Evolutionary conservation across 2,888 invertebrate genomes (phyloP), one percentile per base, ranked within the genome.

Genomic region (Rhopalosiphum nymphaeae): DNA sequence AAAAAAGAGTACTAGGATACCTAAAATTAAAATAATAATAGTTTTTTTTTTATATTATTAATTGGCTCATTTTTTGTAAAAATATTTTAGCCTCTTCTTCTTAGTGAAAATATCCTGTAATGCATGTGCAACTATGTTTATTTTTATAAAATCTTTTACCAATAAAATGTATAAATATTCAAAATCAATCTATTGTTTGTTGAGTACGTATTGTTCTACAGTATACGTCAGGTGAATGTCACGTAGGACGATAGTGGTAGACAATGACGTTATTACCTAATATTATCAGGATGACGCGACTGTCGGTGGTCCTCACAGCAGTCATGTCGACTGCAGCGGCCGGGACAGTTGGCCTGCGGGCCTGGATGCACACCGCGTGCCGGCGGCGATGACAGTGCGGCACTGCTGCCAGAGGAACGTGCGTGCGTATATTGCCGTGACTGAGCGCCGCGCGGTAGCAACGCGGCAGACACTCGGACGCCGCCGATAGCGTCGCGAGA

Each of bases 401-500:
- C n/a, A 53, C 53, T 78, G 78, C 78, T 7, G 42, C 89, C 42
- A 13, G 85, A 44, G 25, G 16, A 29, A 61, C 44, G 44, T 78
- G 78, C 89, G 56, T 78, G 78, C 36, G 46, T 90, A 89, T n/a
- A n/a, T 57, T 67, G 67, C 44, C 89, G 89, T 46, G 78, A 61
- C 84, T 2, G 56, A 49, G 36, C 44, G 89, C 85, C 44, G 53
- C n/a, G 46, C 86, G 57, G 85, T 85, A 85, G 86, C 86, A 13
- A 57, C 49, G 93, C 36, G 85, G 90, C 86, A 94, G 94, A 94
- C 94, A 91, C 90, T 44, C 94, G 91, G 94, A 94, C 94, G 94
- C 94, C 93, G 89, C 89, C 89, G 89, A 78, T 36, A 46, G 67
- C 44, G 42, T 29, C 89, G 46, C 57, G 26, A 46, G 86, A 61